Evolutionary conservation across 1,140 invertebrate species (phyloP), one percentile per base, ranked within the genome.

Genomic region (Thrips palmi): DNA sequence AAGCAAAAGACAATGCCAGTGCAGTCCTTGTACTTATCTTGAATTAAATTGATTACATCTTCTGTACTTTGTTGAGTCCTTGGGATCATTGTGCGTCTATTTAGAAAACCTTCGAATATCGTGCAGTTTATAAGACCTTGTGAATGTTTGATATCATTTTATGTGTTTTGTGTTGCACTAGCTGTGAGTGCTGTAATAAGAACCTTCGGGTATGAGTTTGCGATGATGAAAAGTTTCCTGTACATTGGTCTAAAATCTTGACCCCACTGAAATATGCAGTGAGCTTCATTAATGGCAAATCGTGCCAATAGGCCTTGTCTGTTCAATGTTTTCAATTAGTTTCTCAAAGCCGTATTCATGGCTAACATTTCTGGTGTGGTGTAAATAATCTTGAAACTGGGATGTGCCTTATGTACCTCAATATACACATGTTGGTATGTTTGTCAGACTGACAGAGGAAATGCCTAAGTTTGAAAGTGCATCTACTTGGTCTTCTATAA

Each of bases 1-100:
- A 94, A 62, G 48, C 91, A 96, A 62, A 98, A 98, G 32, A 98
- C 74, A 48, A 99, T 98, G 4, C 93, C 94, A 34, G 74, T 82
- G 24, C 77, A 61, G 4, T 68, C 69, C 3, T 48, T 51, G 50
- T 71, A 77, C 44, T 74, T 70, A 1, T 59, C 52, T 46, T 77
- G 73, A n/a, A 96, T 83, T 21, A 82, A 52, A 10, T 70, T 65
- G 17, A 72, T 65, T 1, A 92, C 65, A 46, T 87, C 80, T 4
- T 64, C n/a, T n/a, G n/a, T n/a, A n/a, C n/a, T n/a, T n/a, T n/a
- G n/a, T n/a, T n/a, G n/a, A n/a, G n/a, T n/a, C n/a, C n/a, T n/a
- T n/a, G n/a, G n/a, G n/a, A n/a, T n/a, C n/a, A n/a, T n/a, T n/a
- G n/a, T n/a, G n/a, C n/a, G n/a, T n/a, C n/a, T n/a, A n/a, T n/a